Evolutionary conservation across 2,113 vertebrate species (phyloP), one percentile per base, ranked within the genome.

Genomic region (Carlito syrichta): DNA sequence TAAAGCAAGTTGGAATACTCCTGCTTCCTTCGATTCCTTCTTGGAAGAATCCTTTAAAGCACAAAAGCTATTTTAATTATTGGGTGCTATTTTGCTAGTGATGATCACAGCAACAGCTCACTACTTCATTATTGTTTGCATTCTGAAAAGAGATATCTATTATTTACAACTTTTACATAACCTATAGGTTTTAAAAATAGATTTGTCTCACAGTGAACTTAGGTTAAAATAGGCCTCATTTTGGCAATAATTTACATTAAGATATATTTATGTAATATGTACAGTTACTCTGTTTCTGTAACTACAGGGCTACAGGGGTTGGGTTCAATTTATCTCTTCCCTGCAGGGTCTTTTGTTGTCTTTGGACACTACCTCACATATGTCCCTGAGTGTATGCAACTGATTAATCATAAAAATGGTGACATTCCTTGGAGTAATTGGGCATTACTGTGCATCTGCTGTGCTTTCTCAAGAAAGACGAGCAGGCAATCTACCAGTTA

Each of bases 401-500:
- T 88, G 93, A 97, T 96, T 94, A 96, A 95, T 97, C 96, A 96
- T 90, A 94, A 92, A 95, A 90, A 96, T 54, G 43, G 91, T 81
- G 93, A 76, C 45, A 52, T 94, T 94, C 69, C 71, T 94, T 69
- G 77, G 91, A 93, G 60, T 95, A 79, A 97, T 89, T 94, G 84
- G 88, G 71, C 78, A 62, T 74, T 69, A 73, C n/a, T 56, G 30
- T 86, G 93, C 78, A 84, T 94, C 91, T 97, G 89, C 82, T 91
- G 82, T 86, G 88, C 56, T 83, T 96, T 97, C 86, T 91, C 25
- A 38, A 52, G 91, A 71, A 58, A 89, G 71, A 56, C 30, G 48
- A 68, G 16, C 77, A 74, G 92, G 60, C 66, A 8, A 32, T 89
- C 43, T 95, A 73, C 62, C 20, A 32, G 82, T 66, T 4, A 32